phyloP scores from a whole-genome alignment of 2,797 vertebrate species.

The Phalloptychus januarius region DNA sequence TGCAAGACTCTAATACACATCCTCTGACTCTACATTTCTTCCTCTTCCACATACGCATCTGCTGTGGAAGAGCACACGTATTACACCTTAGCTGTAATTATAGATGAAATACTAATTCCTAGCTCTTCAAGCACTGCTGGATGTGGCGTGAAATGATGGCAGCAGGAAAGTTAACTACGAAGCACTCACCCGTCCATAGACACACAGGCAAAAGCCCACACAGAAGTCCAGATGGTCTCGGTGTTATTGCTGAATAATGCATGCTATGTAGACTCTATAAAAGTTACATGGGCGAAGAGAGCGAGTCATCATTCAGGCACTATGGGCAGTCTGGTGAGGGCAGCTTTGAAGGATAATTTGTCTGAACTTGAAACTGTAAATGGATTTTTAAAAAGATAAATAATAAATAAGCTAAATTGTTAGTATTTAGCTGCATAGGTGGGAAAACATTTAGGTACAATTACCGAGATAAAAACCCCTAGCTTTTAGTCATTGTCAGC shows the following conservation, averaged over 20 bases:
- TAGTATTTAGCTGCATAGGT: conserved; percentile 55
- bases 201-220: conserved; percentile 42
- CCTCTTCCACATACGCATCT: conserved; percentile 21
- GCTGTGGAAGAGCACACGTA: conserved; percentile 22
- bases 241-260: conserved; percentile 84
- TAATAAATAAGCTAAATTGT: too few species aligned
- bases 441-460: conserved; percentile 47
- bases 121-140: conserved; percentile 71
- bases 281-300: conserved; percentile 79
- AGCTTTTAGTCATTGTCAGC: conserved; percentile 57
- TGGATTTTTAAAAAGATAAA: too few species aligned
- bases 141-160: conserved; percentile 71
- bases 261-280: conserved; percentile 83
- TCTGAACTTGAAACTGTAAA: conserved; percentile 45
- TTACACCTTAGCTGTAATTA: conserved; percentile 64
- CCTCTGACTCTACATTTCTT: conserved; percentile 52
- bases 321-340: conserved; percentile 54
- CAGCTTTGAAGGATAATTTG: conserved; percentile 41
- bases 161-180: conserved; percentile 65
- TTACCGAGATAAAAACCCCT: conserved; percentile 26
- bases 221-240: conserved; percentile 67
- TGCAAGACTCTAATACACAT: conserved; percentile 71
- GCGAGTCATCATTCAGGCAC: conserved; percentile 54
- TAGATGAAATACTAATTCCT: conserved; percentile 66
- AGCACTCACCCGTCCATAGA: conserved; percentile 48